Evolutionary conservation across 2,888 invertebrate species (phyloP).

Genomic region (Erebia palarica): DNA sequence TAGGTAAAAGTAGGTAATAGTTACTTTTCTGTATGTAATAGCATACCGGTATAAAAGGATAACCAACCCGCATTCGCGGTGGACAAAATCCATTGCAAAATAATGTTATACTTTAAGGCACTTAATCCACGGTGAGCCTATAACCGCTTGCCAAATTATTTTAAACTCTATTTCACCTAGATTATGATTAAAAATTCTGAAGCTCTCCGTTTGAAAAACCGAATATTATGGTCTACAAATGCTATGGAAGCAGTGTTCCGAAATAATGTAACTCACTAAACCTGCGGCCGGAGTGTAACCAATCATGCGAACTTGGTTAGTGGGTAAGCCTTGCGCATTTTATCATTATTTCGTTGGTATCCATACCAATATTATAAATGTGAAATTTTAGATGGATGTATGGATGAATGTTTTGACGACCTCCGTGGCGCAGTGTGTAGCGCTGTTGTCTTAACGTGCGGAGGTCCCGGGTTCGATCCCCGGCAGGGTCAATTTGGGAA

Average conservation of each 20-base stretch:
- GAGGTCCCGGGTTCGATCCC: too few species aligned
- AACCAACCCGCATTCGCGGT: slow-evolving; percentile 30
- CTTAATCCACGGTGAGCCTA: slow-evolving; percentile 33
- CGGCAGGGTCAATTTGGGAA: too few species aligned
- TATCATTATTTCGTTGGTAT: slow-evolving; percentile 16
- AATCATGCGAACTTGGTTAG: slow-evolving; percentile 35
- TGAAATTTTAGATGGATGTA: neutral
- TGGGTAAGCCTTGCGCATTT: slow-evolving; percentile 33
- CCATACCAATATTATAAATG: neutral
- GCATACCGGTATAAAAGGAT: slow-evolving; percentile 17
- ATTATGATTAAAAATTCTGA: slow-evolving; percentile 17
- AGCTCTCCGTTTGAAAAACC: slow-evolving; percentile 14
- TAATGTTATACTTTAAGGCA: slow-evolving; percentile 36
- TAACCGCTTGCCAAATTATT: slow-evolving; percentile 16
- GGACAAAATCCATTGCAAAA: slow-evolving; percentile 32
- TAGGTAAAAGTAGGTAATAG: too few species aligned
- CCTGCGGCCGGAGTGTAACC: slow-evolving; percentile 33
- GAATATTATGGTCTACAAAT: slow-evolving; percentile 23
- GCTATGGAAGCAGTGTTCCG: slow-evolving; percentile 23
- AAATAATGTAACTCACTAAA: slow-evolving; percentile 38
- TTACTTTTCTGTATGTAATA: neutral
- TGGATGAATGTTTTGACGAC: too few species aligned
- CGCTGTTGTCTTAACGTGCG: too few species aligned
- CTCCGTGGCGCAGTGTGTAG: too few species aligned
- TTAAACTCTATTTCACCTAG: neutral